Evolutionary conservation across 2,113 vertebrate species (phyloP).

Genomic region (Puffinus mauretanicus): DNA sequence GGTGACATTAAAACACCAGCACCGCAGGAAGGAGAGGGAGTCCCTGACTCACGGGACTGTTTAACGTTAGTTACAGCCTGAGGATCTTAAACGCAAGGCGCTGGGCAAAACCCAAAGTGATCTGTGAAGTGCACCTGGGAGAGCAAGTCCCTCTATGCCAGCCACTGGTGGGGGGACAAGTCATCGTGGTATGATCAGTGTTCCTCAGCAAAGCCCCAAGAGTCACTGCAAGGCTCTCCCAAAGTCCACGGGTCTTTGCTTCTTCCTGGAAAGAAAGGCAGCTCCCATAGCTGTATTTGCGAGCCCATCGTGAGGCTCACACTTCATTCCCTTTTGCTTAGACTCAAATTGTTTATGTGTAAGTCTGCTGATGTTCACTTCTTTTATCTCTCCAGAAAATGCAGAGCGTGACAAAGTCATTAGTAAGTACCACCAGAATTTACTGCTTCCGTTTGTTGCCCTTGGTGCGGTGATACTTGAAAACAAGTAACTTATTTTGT

Average conservation of each 20-base stretch:
- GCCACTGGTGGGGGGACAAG: not conserved
- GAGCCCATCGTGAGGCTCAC: not conserved
- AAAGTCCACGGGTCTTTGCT: not conserved
- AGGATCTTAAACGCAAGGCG: not conserved
- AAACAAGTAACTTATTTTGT: conserved; percentile 27
- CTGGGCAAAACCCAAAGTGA: not conserved
- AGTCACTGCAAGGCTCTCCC: not conserved
- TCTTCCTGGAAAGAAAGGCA: not conserved
- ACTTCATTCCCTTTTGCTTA: not conserved
- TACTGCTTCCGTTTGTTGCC: not conserved
- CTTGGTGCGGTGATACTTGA: not conserved
- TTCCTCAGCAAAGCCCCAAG: not conserved
- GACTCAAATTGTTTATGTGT: not conserved
- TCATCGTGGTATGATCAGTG: not conserved
- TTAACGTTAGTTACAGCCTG: not conserved
- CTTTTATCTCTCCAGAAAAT: conserved; percentile 66
- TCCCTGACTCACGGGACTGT: not conserved
- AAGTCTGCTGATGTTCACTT: not conserved
- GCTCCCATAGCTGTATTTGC: too few relatives aligned
- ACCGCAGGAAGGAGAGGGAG: not conserved
- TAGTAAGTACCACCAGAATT: conserved; percentile 67
- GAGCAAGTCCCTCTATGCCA: not conserved
- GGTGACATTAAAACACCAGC: not conserved
- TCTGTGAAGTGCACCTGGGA: fast-evolving
- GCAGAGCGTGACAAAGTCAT: conserved; percentile 52